Evolutionary conservation across 2,888 invertebrate genomes (phyloP), one percentile per base, ranked within the genome.

Genomic region (Nephrotoma guestfalica): DNA sequence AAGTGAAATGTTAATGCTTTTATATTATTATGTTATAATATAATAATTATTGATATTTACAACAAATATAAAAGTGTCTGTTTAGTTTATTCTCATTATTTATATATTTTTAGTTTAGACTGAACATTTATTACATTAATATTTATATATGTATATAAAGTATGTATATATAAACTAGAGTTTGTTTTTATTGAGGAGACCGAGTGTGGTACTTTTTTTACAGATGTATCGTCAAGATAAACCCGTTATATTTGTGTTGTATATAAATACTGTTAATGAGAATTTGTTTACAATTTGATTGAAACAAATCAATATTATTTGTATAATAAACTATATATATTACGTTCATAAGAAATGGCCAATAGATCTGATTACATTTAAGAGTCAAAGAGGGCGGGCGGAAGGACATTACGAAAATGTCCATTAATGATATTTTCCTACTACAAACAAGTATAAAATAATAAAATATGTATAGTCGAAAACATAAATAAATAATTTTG

Each of bases 41-140:
- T 57, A 51, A n/a, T 57, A 71, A 47, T 47, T 71, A 71, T 30
- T 84, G 42, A 84, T 84, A 84, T 84, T 84, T 84, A 84, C 84
- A 84, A 84, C 84, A 84, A 84, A 84, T 84, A 84, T 84, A 84
- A 84, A 84, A 84, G 84, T 84, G 6, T 41, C n/a, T 42, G 84
- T 13, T 41, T 84, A 41, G 15, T 84, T 84, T 84, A 84, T 84
- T 84, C 41, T 84, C 84, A 84, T 84, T 84, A 83, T 41, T 41
- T 83, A 41, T 84, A 84, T 84, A 41, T 84, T 84, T n/a, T 84
- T 84, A 41, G 41, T 42, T 84, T 84, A 71, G 71, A 71, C 30
- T 71, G 71, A 71, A 71, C 71, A 71, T 71, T 71, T 71, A 71
- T 71, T 71, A 71, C 71, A 71, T 71, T 71, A 71, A 71, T 71